These are phyloP conservation scores for Pontoporia blainvillei DNA, from an alignment of 2,113 vertebrate species.

Conservation along the genomic window DNA sequence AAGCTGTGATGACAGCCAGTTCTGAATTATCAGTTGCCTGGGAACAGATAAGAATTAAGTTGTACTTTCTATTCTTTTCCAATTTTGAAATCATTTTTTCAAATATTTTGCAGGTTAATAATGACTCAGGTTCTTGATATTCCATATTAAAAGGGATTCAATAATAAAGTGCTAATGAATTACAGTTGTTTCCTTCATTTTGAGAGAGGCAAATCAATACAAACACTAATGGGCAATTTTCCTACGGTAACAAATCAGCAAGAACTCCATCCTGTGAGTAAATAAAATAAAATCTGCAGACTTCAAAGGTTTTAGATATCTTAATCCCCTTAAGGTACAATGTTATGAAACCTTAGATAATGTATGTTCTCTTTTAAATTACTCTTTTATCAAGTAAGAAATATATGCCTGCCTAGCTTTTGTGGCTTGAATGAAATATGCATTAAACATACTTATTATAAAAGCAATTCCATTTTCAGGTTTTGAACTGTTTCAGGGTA, in stretches of 20 bases:
- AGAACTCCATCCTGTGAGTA: constrained; percentile 39
- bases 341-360: constrained; percentile 51
- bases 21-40: not conserved
- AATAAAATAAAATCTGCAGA: constrained; percentile 59
- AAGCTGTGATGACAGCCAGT: not conserved
- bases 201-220: constrained; percentile 57
- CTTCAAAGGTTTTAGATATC: constrained; percentile 53
- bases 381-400: constrained; percentile 50
- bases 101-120: constrained; percentile 19
- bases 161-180: constrained; percentile 53
- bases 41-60: not conserved
- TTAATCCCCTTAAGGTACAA: constrained; percentile 43
- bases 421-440: constrained; percentile 50
- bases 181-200: constrained; percentile 61
- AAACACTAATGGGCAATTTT: constrained; percentile 58
- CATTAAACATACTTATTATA: constrained; percentile 45
- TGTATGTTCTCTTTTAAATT: constrained; percentile 51
- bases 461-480: constrained; percentile 29
- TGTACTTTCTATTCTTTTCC: not conserved
- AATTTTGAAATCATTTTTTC: constrained; percentile 30
- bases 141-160: constrained; percentile 43
- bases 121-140: not conserved
- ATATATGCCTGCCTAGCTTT: not conserved
- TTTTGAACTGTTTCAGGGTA: constrained; percentile 29
- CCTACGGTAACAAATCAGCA: constrained; percentile 59